A percentile compares a stretch with the other conserved stretches of the same genome.
These are phyloP conservation scores for Erynnis tages DNA, from an alignment of 2,888 invertebrate species.

Conservation along the genomic window DNA sequence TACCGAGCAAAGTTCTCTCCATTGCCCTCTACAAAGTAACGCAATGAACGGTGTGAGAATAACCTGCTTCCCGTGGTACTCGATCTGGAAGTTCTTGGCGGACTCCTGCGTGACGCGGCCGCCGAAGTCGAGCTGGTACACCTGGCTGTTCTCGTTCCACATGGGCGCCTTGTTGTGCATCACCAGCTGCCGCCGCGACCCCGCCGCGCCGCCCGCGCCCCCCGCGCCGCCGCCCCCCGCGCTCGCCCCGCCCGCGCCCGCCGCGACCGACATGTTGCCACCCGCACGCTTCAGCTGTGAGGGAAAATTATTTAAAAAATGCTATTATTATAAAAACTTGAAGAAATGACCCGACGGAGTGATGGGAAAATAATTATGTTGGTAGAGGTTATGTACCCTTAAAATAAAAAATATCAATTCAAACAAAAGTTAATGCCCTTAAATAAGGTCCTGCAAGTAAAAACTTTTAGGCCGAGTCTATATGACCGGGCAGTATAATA, in stretches of 20 bases:
- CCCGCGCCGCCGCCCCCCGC: neutral
- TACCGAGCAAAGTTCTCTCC: too few relatives aligned
- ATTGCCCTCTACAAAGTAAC: too few relatives aligned
- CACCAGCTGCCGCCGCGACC: slow-evolving; percentile 88
- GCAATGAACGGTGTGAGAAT: neutral
- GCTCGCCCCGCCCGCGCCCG: slow-evolving; percentile 32
- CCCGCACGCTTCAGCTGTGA: slow-evolving; percentile 86
- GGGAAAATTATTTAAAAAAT: too few relatives aligned
- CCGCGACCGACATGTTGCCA: slow-evolving; percentile 51
- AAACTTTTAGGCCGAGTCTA: too few relatives aligned
- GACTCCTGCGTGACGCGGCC: slow-evolving; percentile 99
- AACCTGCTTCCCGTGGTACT: slow-evolving; percentile 97
- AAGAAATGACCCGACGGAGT: too few relatives aligned
- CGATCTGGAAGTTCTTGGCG: slow-evolving; percentile 99
- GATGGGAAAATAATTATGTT: too few relatives aligned
- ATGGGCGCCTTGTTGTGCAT: slow-evolving; percentile 98
- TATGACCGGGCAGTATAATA: too few relatives aligned
- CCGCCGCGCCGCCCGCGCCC: slow-evolving; percentile 32
- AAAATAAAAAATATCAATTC: too few relatives aligned
- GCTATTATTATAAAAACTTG: too few relatives aligned
- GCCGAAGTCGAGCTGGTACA: slow-evolving; percentile 99
- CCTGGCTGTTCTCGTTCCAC: slow-evolving; percentile 99
- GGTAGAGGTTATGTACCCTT: too few relatives aligned
- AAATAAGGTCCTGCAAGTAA: too few relatives aligned
- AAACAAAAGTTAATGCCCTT: too few relatives aligned